Evolutionary conservation across 2,113 vertebrate genomes (phyloP).

Genomic region (Falcunculus frontatus): DNA sequence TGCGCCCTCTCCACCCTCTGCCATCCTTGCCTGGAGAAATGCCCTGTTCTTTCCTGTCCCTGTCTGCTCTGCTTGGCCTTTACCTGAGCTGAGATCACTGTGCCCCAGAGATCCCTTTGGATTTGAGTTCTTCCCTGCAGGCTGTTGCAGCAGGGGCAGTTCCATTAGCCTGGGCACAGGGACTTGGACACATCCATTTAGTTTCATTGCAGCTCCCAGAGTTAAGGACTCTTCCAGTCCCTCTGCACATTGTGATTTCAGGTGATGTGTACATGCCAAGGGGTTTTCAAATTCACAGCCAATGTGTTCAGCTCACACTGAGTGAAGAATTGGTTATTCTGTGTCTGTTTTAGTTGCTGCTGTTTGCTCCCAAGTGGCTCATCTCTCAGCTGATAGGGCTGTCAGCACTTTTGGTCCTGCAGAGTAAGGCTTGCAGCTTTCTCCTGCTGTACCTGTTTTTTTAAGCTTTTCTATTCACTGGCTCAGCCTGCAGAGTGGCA

Average conservation of each 20-base stretch:
- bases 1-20: not conserved
- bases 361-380: not conserved
- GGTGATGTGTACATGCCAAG: not conserved
- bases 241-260: not conserved
- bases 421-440: not conserved
- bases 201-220: not conserved
- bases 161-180: not conserved
- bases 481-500: not conserved
- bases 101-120: not conserved
- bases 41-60: not conserved
- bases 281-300: not conserved
- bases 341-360: not conserved
- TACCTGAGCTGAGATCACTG: not conserved
- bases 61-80: not conserved
- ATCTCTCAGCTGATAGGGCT: not conserved
- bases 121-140: not conserved
- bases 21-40: not conserved
- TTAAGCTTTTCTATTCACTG: not conserved
- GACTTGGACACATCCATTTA: not conserved
- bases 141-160: not conserved
- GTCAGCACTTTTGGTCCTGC: not conserved
- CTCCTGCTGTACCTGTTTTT: not conserved
- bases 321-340: not conserved
- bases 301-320: fast-evolving
- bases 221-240: not conserved